Evolutionary conservation across 2,888 invertebrate species (phyloP).

Genomic region (Panorpa germanica): DNA sequence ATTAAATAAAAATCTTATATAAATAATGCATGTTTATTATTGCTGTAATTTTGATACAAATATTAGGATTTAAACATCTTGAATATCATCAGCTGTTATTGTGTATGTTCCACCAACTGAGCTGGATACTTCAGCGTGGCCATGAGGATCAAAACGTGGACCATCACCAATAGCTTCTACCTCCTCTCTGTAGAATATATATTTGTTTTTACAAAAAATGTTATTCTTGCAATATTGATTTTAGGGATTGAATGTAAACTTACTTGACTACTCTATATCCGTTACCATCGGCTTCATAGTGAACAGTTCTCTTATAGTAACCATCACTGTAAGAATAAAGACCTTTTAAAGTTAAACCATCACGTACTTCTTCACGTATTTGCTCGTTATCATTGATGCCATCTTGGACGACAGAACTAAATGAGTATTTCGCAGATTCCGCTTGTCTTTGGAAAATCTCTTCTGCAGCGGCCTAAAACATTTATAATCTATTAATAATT

Average conservation of each 20-base stretch:
- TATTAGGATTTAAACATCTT: no score
- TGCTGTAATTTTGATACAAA: no score
- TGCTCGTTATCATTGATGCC: conserved; percentile 26
- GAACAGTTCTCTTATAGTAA: conserved; percentile 29
- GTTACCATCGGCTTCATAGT: conserved; percentile 38
- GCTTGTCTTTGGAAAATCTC: conserved; percentile 19
- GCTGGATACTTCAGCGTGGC: conserved; percentile 25
- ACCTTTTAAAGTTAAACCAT: conserved; percentile 22
- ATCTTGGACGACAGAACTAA: conserved; percentile 25
- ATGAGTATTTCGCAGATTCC: conserved; percentile 26
- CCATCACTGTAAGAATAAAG: conserved; percentile 40
- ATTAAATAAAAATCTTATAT: no score
- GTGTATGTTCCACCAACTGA: conserved; percentile 26
- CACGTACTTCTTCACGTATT: conserved; percentile 21
- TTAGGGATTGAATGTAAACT: conserved; percentile 14
- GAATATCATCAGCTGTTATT: conserved; percentile 21
- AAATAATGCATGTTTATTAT: no score
- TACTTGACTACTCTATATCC: conserved; percentile 38
- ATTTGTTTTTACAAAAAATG: no score
- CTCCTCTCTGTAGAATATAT: conserved; percentile 22
- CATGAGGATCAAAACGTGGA: conserved; percentile 25
- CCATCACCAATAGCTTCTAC: conserved; percentile 28
- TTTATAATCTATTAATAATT: no score
- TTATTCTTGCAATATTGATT: neutral
- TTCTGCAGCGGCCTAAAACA: no score